A percentile compares a stretch with the other conserved stretches of the same genome.
These are phyloP conservation scores for Clarias macrocephalus DNA, from an alignment of 2,113 vertebrate genomes.

Conservation along the genomic window DNA sequence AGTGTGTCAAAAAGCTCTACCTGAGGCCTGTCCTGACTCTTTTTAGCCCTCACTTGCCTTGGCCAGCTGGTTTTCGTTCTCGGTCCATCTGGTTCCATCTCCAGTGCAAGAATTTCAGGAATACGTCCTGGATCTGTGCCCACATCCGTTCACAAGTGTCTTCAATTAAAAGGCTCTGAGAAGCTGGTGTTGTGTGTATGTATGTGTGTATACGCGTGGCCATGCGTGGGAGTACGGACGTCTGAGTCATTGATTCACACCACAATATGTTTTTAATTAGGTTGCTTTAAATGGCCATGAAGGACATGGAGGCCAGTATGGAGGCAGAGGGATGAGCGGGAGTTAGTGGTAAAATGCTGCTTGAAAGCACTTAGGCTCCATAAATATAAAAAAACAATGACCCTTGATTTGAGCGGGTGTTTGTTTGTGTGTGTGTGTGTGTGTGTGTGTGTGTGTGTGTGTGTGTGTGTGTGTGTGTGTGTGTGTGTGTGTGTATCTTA, in stretches of 20 bases:
- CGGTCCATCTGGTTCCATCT: constrained; percentile 78
- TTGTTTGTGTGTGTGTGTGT: constrained; percentile 7
- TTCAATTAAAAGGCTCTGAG: constrained; percentile 76
- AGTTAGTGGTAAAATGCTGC: constrained; percentile 21
- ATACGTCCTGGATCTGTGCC: constrained; percentile 77
- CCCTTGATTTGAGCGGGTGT: constrained; percentile 16
- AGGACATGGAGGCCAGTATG: constrained; percentile 22
- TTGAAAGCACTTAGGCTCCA: constrained; percentile 24
- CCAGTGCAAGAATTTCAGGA: constrained; percentile 76
- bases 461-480: constrained; percentile 4
- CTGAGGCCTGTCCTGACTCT: constrained; percentile 42
- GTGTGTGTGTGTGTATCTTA: background rate
- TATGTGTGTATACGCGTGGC: constrained; percentile 24
- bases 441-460: background rate
- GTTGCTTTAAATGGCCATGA: constrained; percentile 45
- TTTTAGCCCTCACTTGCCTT: constrained; percentile 38
- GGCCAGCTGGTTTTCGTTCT: constrained; percentile 79
- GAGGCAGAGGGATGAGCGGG: background rate
- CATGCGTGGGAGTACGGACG: constrained; percentile 37
- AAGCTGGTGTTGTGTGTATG: constrained; percentile 52
- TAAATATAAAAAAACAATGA: constrained; percentile 18
- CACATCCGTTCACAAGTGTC: constrained; percentile 81
- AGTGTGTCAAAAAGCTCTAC: constrained; percentile 50
- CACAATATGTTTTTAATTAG: constrained; percentile 42
- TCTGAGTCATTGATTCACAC: constrained; percentile 44